phyloP scores from a whole-genome alignment of 2,888 invertebrate genomes.

The Platycheirus rosarum region DNA sequence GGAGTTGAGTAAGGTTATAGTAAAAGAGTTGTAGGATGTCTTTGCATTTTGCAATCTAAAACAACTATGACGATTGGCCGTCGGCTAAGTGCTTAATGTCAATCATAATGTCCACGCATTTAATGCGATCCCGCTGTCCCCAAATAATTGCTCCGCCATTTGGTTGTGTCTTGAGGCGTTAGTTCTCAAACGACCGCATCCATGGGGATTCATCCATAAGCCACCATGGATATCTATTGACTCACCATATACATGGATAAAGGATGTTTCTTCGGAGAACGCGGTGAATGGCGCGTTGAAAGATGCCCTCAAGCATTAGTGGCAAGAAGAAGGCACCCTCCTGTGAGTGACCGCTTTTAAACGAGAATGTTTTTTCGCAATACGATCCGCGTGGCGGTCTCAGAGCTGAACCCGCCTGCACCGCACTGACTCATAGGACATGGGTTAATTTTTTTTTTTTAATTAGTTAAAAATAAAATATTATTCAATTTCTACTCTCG shows the following conservation, averaged over 20 bases:
- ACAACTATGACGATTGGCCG: slow-evolving; percentile 36
- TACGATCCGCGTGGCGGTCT: background rate
- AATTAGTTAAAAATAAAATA: slow-evolving; percentile 16
- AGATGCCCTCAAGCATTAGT: slow-evolving; percentile 41
- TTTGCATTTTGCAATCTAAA: background rate
- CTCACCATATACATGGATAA: background rate
- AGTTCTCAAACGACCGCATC: slow-evolving; percentile 56
- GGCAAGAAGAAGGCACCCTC: slow-evolving; percentile 63
- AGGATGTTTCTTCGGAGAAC: background rate
- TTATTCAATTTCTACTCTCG: too few relatives aligned
- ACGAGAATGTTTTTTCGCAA: slow-evolving; percentile 47
- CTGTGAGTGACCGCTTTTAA: slow-evolving; percentile 73
- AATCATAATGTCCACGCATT: slow-evolving; percentile 74
- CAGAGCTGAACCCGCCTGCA: too few relatives aligned
- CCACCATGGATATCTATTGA: slow-evolving; percentile 45
- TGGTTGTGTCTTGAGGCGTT: slow-evolving; percentile 64
- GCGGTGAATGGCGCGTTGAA: slow-evolving; percentile 50
- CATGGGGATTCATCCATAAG: slow-evolving; percentile 55
- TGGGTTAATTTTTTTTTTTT: slow-evolving; percentile 51
- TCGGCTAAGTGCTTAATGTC: slow-evolving; percentile 72
- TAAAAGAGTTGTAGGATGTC: background rate
- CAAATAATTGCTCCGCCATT: slow-evolving; percentile 68
- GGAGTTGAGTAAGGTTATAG: background rate
- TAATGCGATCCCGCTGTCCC: slow-evolving; percentile 68
- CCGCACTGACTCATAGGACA: slow-evolving; percentile 12